A percentile compares a stretch with the other conserved stretches of the same genome.
phyloP scores from a whole-genome alignment of 2,113 vertebrate genomes.

The Siniperca knerii region DNA sequence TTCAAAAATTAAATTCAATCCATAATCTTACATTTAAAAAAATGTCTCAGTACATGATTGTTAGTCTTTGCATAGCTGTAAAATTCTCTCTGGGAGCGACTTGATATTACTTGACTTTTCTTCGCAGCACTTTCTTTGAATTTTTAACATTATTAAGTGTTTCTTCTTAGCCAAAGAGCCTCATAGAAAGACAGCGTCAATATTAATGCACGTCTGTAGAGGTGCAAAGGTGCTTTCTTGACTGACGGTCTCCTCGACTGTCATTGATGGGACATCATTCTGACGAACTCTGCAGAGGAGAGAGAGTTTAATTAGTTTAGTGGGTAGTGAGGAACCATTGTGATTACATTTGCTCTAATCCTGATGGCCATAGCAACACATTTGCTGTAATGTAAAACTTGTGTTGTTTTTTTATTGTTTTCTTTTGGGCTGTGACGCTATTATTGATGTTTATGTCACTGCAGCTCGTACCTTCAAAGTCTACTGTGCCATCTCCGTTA shows the following conservation, averaged over 20 bases:
- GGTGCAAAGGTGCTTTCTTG: constrained; percentile 25
- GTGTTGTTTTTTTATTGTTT: neutral
- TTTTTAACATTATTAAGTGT: neutral
- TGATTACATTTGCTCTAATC: neutral
- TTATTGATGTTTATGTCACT: neutral
- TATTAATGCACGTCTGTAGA: neutral
- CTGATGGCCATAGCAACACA: neutral
- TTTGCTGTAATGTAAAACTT: neutral
- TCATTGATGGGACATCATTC: constrained; percentile 83
- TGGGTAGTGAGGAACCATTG: neutral
- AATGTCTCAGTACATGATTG: constrained; percentile 10
- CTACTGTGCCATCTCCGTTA: constrained; percentile 90
- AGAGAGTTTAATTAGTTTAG: constrained; percentile 1
- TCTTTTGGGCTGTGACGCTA: neutral
- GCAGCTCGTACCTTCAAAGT: constrained; percentile 88
- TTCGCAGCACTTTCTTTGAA: constrained; percentile 21
- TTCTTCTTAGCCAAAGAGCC: neutral
- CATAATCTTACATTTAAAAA: constrained; percentile 15
- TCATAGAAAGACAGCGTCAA: neutral
- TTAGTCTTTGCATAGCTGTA: constrained; percentile 50
- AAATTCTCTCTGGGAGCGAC: constrained; percentile 28
- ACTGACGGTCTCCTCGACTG: neutral
- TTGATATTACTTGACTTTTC: constrained; percentile 19
- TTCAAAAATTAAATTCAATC: constrained; percentile 9
- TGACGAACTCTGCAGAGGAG: constrained; percentile 79